Conservation (phyloP, 1,140 invertebrate species). For the Popillia japonica region DNA sequence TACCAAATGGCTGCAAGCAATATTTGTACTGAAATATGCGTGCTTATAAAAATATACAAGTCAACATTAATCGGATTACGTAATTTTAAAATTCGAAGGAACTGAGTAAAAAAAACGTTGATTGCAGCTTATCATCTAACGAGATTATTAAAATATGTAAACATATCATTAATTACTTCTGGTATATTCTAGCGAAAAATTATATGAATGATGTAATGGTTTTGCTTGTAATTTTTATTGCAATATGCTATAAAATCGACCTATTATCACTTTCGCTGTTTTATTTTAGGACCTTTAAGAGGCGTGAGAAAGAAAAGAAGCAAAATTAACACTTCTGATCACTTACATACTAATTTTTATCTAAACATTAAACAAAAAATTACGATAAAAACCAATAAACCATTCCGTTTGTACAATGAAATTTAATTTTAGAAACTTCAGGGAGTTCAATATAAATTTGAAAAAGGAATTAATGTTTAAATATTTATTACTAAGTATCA, state of each 20-base stretch:
- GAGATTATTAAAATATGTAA: neutral
- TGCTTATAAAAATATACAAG: conserved; percentile 15
- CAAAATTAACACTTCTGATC: neutral
- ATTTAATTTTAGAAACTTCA: neutral
- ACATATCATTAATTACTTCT: conserved; percentile 16
- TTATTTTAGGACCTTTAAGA: conserved; percentile 1
- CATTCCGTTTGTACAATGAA: neutral
- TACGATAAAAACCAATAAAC: neutral
- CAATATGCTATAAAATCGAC: neutral
- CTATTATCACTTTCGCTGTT: conserved; percentile 10
- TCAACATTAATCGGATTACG: neutral
- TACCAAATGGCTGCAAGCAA: neutral
- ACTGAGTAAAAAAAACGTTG: neutral
- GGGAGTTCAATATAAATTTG: neutral
- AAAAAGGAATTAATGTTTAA: too few relatives aligned
- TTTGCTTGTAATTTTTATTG: neutral
- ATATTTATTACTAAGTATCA: too few relatives aligned
- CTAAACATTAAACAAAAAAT: neutral
- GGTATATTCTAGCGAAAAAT: neutral
- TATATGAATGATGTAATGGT: neutral
- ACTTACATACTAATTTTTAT: neutral
- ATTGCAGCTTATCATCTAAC: neutral
- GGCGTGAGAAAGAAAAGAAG: conserved; percentile 13
- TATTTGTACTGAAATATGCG: neutral
- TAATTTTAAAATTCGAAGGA: conserved; percentile 1